Evolutionary conservation across 2,797 vertebrate species (phyloP), one percentile per base, ranked within the genome.

Genomic region (Sciurus vulgaris): DNA sequence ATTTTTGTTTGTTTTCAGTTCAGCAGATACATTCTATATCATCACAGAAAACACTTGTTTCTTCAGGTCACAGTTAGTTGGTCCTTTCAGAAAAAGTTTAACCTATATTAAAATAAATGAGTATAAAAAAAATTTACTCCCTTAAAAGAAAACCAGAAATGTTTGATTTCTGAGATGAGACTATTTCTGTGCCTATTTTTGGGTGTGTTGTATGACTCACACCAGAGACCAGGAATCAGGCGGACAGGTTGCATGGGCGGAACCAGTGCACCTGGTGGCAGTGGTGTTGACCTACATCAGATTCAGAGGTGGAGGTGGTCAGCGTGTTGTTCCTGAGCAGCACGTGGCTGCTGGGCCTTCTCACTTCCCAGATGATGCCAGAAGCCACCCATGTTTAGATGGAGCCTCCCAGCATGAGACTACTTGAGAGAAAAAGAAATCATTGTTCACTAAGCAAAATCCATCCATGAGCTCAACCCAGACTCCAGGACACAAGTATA

Each of bases 281-380:
- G 0, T 0, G 0, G 28, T 0, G 7, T 35, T 28, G 2, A 8
- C n/a, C 63, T 30, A 33, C 9, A 9, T 2, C n/a, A 28, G n/a
- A 4, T 20, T 8, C 9, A 5, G 70, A 61, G 33, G 5, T 0
- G 4, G 51, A 28, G 3, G 2, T 1, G 7, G 38, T 49, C 73
- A 3, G 17, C 61, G 35, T 4, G 2, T 26, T 15, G 22, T 61
- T 33, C 15, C 38, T 59, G 38, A 28, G 49, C 14, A 11, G n/a
- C 22, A n/a, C 33, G 0, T 0, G 9, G 44, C 81, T 51, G 33
- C n/a, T 47, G 1, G 28, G 10, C 4, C 3, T 0, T 44, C 33
- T 24, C 83, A 47, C 61, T 26, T 51, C 61, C 56, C 77, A 65
- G 67, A 38, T 13, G 6, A 33, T 61, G n/a, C 35, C 65, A 72